Percentiles rank a stretch among this genome's conserved stretches.
These are phyloP conservation scores for Oreochromis aureus DNA, from an alignment of 2,113 vertebrate species.

Conservation along the genomic window DNA sequence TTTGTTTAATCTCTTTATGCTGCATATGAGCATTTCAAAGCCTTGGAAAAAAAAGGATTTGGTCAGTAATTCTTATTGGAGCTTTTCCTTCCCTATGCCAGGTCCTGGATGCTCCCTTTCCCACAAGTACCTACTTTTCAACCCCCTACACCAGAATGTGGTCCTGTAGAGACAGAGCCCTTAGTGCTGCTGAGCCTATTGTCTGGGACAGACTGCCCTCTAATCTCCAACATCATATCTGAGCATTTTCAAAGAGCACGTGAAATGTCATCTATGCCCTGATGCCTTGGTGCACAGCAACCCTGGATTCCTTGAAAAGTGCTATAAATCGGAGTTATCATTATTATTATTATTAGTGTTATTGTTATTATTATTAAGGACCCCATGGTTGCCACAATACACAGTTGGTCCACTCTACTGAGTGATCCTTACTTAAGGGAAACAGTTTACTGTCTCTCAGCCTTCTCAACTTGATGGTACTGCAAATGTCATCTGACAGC, in stretches of 20 bases:
- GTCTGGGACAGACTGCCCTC: accelerated
- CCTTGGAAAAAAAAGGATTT: background rate
- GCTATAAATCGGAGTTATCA: background rate
- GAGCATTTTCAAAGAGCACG: background rate
- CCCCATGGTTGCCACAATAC: accelerated
- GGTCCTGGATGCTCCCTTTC: background rate
- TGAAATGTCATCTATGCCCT: background rate
- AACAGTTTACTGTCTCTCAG: background rate
- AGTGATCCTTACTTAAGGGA: background rate
- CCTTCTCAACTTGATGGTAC: background rate
- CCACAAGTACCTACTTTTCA: background rate
- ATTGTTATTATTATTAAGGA: background rate
- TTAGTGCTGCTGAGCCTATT: background rate
- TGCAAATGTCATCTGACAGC: background rate
- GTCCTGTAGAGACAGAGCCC: accelerated
- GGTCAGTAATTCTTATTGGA: accelerated
- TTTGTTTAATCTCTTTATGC: background rate
- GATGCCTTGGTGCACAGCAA: background rate
- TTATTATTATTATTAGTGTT: background rate
- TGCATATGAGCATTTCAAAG: background rate
- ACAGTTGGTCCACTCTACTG: background rate
- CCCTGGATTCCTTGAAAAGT: background rate
- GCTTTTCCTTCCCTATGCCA: accelerated
- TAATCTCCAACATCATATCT: background rate
- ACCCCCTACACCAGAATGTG: background rate